Evolutionary conservation across 2,888 invertebrate species (phyloP), one percentile per base, ranked within the genome.

Genomic region (Candidula unifasciata): DNA sequence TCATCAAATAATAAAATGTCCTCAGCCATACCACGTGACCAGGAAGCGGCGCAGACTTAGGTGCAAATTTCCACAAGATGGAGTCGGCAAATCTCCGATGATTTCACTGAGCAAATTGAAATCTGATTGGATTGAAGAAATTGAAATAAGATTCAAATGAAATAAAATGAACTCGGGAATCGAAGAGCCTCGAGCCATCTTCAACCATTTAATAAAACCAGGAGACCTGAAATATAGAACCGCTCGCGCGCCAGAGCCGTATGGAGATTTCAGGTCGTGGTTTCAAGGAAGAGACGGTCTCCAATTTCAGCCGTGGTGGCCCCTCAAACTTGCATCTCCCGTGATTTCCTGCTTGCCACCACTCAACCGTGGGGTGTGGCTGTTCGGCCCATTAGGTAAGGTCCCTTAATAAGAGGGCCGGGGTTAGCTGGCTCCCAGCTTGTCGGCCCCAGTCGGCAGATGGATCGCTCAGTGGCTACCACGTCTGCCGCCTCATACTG

Each of bases 131-230:
- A 60, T 54, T 54, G 57, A 78, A 64, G 71, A 81, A 81, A 81
- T 69, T 81, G 71, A 81, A 73, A 81, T 81, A 73, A 81, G 81
- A 73, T 81, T 81, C 35, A 54, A 80, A 81, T 71, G 81, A 81
- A 81, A 73, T 81, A 52, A 71, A 81, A 18, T 69, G 80, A 71
- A 80, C 68, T 68, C 27, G 30, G 16, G 24, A 52, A 18, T n/a
- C 73, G 54, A 71, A 73, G 13, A 8, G 54, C 81, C 81, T 35
- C 54, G n/a, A 37, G 81, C 81, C 10, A 73, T 81, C 81, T 52
- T 81, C 21, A 71, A 71, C 54, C 54, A 73, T 81, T 80, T 81
- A 54, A 57, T 78, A 57, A 81, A 81, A 81, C 57, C 57, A 35
- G 57, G 71, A 68, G 69, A 81, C 57, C 71, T 73, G 30, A 13